Base-by-base conservation (phyloP, 53 echinoderm and acorn worm genomes). In the Antedon mediterranea region DNA sequence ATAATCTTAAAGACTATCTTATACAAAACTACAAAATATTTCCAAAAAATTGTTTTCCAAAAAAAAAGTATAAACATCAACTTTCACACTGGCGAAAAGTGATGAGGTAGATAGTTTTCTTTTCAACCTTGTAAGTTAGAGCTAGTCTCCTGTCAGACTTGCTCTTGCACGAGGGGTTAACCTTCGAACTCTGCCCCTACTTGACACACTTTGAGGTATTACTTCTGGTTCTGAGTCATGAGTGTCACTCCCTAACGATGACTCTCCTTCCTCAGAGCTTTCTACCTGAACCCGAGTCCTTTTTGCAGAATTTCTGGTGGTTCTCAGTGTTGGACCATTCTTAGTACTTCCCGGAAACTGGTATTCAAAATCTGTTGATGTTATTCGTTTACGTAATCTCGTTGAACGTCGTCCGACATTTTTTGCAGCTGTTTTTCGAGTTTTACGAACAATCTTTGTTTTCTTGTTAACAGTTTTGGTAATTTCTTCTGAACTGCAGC, bases 231-330 rank as follows among this genome's bases (percentile, higher is more conserved):
- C 79, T 31, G 31, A 31, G 4, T 23, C 57, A 8, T n/a, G n/a
- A n/a, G 32, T 28, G 0, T 84, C 83, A 6, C 33, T 72, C 2
- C 75, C 77, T 26, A 74, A 71, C 75, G 84, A 86, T n/a, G 80
- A 78, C 30, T 83, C 80, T 57, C 85, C 89, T 13, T 85, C 86
- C 15, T 42, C 85, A 3, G 80, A 79, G 13, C 89, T 89, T 15
- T 79, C 70, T 28, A 79, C 85, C n/a, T 44, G 31, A 26, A 84
- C 44, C 31, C 87, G 85, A 23, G 85, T 91, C 75, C 88, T 78
- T 43, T 83, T 88, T 8, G 88, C 91, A 43, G 81, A 83, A 79
- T 88, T 91, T 7, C 91, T 79, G 30, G 91, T 91, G 71, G 78
- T 88, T 30, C 79, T 84, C 41, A 43, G 75, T 29, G 32, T 72